phyloP scores from a whole-genome alignment of 2,888 invertebrate genomes.

The Oscheius myriophilus region DNA sequence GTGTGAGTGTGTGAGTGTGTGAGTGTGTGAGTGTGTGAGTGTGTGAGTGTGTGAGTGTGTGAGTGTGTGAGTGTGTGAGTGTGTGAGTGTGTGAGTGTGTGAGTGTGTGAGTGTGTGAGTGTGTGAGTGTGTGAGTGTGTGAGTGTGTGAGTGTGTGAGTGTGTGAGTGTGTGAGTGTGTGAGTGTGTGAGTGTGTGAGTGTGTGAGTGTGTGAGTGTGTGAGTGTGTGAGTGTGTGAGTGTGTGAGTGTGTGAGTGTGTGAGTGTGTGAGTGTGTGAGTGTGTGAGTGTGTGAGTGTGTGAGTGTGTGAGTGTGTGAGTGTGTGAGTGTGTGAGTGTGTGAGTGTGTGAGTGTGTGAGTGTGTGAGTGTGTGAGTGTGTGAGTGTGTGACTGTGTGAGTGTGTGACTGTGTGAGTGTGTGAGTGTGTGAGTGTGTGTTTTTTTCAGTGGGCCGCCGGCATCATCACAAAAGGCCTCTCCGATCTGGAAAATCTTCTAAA shows the following conservation, averaged over 20 bases:
- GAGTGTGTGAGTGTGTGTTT: neutral
- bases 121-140: neutral
- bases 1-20: too few species aligned
- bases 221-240: neutral
- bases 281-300: too few species aligned
- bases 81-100: neutral
- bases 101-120: constrained; percentile 43
- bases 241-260: too few species aligned
- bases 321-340: neutral
- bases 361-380: too few species aligned
- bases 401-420: too few species aligned
- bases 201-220: constrained; percentile 29
- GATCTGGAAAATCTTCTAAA: constrained; percentile 83
- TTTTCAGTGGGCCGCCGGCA: constrained; percentile 46
- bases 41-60: constrained; percentile 36
- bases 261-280: too few species aligned
- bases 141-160: too few species aligned
- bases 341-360: too few species aligned
- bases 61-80: constrained; percentile 30
- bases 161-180: too few species aligned
- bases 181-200: too few species aligned
- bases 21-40: neutral
- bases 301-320: constrained; percentile 36
- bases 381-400: too few species aligned
- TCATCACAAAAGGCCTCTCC: constrained; percentile 76